These are phyloP conservation scores for Apodemia duryi DNA, from an alignment of 2,888 invertebrate species.

Conservation along the genomic window DNA sequence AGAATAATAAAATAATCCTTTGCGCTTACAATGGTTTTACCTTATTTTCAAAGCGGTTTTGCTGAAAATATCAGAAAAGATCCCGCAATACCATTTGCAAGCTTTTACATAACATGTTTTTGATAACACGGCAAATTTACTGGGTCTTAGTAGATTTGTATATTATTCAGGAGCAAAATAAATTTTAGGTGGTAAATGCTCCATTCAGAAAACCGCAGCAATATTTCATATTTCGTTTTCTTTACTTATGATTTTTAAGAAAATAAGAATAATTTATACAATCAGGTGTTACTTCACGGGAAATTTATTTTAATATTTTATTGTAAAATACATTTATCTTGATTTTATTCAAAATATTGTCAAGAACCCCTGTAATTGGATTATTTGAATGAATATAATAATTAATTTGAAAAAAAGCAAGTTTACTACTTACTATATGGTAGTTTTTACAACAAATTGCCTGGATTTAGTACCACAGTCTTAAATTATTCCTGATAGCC, in stretches of 20 bases:
- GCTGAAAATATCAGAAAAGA: conserved; percentile 42
- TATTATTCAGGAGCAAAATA: neutral
- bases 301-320: too few species aligned
- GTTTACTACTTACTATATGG: too few species aligned
- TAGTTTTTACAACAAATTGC: too few species aligned
- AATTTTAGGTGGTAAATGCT: neutral
- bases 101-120: conserved; percentile 8
- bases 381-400: too few species aligned
- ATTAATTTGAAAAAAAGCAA: too few species aligned
- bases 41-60: conserved; percentile 39
- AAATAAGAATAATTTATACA: neutral
- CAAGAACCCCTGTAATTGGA: too few species aligned
- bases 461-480: too few species aligned
- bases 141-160: conserved; percentile 11
- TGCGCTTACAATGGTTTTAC: conserved; percentile 37
- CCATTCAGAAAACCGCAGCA: neutral
- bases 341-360: too few species aligned
- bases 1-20: conserved; percentile 48
- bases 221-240: neutral
- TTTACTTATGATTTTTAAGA: neutral
- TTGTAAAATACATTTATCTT: too few species aligned
- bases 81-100: conserved; percentile 33
- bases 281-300: too few species aligned
- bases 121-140: conserved; percentile 8
- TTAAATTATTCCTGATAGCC: too few species aligned